Percentiles rank a stretch among this genome's conserved stretches.
Conservation (phyloP, 2,888 invertebrate species). For the Watsonalla binaria region DNA sequence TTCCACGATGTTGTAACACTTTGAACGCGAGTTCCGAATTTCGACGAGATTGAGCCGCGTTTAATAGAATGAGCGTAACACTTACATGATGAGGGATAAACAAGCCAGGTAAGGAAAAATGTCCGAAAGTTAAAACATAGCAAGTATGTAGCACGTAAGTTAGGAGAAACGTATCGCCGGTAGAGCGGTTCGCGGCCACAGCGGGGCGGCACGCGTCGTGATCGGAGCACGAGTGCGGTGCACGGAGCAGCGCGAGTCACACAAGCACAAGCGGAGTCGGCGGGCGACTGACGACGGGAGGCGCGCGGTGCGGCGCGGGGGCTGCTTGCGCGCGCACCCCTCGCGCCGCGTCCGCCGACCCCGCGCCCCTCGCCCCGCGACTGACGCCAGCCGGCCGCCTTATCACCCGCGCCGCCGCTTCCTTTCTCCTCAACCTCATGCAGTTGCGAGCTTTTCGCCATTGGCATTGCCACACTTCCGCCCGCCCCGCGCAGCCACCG, state of each 20-base stretch:
- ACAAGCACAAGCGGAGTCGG: conserved; percentile 79
- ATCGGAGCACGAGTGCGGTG: conserved; percentile 76
- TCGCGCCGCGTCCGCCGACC: conserved; percentile 37
- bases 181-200: conserved; percentile 81
- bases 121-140: conserved; percentile 75
- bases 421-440: conserved; percentile 77
- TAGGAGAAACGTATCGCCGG: conserved; percentile 75
- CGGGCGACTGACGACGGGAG: conserved; percentile 79
- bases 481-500: conserved; percentile 66
- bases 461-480: conserved; percentile 75
- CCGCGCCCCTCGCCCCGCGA: conserved; percentile 41
- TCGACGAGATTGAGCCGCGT: conserved; percentile 61
- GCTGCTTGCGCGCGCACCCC: conserved; percentile 71
- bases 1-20: conserved; percentile 61
- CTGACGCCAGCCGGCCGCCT: conserved; percentile 70
- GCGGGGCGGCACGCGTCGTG: conserved; percentile 77
- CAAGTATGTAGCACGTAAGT: conserved; percentile 74
- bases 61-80: conserved; percentile 72
- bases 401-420: conserved; percentile 67
- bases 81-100: conserved; percentile 77
- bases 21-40: conserved; percentile 71
- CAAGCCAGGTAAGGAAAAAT: conserved; percentile 74
- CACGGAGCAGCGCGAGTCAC: conserved; percentile 78
- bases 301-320: conserved; percentile 66
- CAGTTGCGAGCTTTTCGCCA: conserved; percentile 77